Percentiles rank a stretch among this genome's conserved stretches.
phyloP scores from a whole-genome alignment of 2,797 vertebrate species.

The Sus cebifrons region DNA sequence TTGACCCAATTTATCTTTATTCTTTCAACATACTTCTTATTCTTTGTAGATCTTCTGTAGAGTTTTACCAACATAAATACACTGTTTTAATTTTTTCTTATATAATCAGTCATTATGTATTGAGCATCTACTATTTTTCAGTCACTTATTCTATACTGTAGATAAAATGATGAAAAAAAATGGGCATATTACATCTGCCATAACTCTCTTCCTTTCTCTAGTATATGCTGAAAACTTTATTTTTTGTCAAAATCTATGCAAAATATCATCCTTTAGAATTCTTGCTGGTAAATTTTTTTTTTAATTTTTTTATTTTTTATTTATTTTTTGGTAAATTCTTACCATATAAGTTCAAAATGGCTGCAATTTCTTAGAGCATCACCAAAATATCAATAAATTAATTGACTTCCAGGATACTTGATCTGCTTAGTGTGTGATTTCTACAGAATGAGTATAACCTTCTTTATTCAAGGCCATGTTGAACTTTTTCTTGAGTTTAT shows the following conservation, averaged over 20 bases:
- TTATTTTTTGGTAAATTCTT: background rate
- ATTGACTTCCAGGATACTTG: background rate
- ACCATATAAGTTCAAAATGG: background rate
- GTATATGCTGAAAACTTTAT: background rate
- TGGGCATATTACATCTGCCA: background rate
- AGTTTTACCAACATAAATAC: background rate
- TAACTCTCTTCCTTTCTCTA: background rate
- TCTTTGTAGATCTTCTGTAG: background rate
- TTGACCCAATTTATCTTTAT: background rate
- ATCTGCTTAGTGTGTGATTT: background rate
- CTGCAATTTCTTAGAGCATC: background rate
- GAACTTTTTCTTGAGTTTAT: background rate
- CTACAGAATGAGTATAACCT: background rate
- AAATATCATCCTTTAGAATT: background rate
- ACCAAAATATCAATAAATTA: background rate
- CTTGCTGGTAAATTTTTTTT: background rate
- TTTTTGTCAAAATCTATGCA: background rate
- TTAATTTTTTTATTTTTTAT: too few relatives aligned
- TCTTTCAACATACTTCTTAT: background rate
- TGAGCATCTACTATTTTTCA: background rate
- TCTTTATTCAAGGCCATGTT: background rate
- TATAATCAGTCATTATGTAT: background rate
- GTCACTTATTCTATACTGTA: background rate
- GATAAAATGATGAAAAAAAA: background rate
- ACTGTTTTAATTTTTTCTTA: background rate